These are phyloP conservation scores for Oreochromis mossambicus DNA, from an alignment of 2,797 vertebrate genomes.

Conservation along the genomic window DNA sequence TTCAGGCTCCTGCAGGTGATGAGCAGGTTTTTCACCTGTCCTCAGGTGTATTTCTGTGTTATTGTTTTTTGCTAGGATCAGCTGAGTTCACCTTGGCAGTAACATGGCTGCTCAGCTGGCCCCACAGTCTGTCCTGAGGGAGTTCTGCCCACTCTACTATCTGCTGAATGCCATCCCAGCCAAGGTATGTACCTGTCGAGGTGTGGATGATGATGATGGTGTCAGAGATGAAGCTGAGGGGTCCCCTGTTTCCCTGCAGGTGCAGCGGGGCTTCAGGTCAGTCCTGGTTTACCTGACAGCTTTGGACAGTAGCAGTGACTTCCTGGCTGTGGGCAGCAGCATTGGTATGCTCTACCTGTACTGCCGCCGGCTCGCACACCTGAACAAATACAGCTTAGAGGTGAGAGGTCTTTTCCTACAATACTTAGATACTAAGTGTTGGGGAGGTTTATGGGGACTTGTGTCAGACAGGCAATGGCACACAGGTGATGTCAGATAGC, in stretches of 20 bases:
- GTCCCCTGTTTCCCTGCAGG: slow-evolving; percentile 19
- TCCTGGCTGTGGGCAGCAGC: slow-evolving; percentile 94
- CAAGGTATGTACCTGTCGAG: slow-evolving; percentile 67
- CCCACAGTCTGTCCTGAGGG: slow-evolving; percentile 77
- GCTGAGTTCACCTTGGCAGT: neutral
- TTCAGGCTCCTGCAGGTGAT: neutral
- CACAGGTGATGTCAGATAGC: neutral
- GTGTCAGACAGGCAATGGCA: neutral
- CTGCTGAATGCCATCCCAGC: slow-evolving; percentile 91
- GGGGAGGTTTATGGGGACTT: neutral
- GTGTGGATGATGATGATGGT: neutral
- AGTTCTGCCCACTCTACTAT: slow-evolving; percentile 93
- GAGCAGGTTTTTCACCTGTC: neutral
- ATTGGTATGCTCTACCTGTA: slow-evolving; percentile 96
- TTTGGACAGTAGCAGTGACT: slow-evolving; percentile 89
- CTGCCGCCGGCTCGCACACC: slow-evolving; percentile 85
- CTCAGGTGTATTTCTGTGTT: neutral
- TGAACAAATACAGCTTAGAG: slow-evolving; percentile 95
- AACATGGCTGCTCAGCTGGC: slow-evolving; percentile 79
- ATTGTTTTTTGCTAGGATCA: slow-evolving; percentile 3
- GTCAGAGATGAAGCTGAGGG: neutral
- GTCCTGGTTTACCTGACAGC: slow-evolving; percentile 93
- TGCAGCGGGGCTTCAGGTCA: slow-evolving; percentile 81
- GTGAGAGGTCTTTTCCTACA: slow-evolving; percentile 63
- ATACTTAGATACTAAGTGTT: neutral